Evolutionary conservation across 2,888 invertebrate genomes (phyloP).

Genomic region (Conomelus anceps): DNA sequence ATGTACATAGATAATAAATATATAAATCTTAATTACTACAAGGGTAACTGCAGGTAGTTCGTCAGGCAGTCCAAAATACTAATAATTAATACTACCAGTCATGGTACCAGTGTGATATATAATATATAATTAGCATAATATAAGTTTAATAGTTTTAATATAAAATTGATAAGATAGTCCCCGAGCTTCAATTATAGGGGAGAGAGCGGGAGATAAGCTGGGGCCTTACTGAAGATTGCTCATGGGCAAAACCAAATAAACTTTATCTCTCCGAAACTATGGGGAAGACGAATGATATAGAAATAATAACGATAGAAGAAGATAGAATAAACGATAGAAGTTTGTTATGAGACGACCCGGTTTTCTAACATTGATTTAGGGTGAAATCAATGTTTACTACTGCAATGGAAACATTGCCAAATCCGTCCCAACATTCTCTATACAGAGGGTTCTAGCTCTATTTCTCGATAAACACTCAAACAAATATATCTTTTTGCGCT

Average conservation of each 20-base stretch:
- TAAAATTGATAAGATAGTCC: too few relatives aligned
- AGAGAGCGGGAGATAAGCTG: too few relatives aligned
- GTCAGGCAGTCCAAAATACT: too few relatives aligned
- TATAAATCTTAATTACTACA: too few relatives aligned
- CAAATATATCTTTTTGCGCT: not conserved
- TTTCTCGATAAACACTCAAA: not conserved
- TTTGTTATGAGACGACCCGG: not conserved
- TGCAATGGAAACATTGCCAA: not conserved
- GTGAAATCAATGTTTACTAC: not conserved
- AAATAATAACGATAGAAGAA: not conserved
- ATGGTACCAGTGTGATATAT: too few relatives aligned
- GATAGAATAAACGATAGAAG: not conserved
- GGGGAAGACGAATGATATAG: not conserved
- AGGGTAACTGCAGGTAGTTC: too few relatives aligned
- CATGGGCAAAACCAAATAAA: not conserved
- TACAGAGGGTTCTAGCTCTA: not conserved
- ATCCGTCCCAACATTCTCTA: not conserved
- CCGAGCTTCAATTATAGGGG: too few relatives aligned
- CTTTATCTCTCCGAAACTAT: not conserved
- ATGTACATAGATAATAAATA: too few relatives aligned
- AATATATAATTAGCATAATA: too few relatives aligned
- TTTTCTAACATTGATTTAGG: not conserved
- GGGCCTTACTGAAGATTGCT: not conserved
- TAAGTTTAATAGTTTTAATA: too few relatives aligned
- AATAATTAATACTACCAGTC: too few relatives aligned